Percentiles rank a stretch among this genome's conserved stretches.
phyloP scores from a whole-genome alignment of 1,140 invertebrate species.

The Drosophila kepulauana region DNA sequence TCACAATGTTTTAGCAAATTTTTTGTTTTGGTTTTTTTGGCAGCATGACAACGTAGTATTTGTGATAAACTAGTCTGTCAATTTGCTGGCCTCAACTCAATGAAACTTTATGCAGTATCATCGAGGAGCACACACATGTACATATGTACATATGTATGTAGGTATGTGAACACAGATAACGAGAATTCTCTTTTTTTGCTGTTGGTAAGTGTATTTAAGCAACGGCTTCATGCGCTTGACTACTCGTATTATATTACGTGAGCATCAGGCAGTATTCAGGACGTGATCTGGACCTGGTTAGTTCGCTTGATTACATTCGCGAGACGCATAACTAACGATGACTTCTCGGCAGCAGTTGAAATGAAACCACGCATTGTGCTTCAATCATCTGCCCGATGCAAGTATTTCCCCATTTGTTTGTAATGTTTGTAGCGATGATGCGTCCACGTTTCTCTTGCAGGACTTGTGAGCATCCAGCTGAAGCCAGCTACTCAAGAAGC shows the following conservation, averaged over 20 bases:
- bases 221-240: too few relatives aligned
- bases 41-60: too few relatives aligned
- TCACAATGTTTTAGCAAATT: too few relatives aligned
- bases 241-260: background rate
- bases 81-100: too few relatives aligned
- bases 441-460: conserved; percentile 29
- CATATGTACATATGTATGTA: too few relatives aligned
- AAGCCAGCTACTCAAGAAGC: conserved; percentile 15
- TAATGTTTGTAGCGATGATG: conserved; percentile 16
- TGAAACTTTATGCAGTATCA: too few relatives aligned
- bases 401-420: conserved; percentile 36
- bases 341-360: conserved; percentile 1
- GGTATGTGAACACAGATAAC: too few relatives aligned
- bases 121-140: too few relatives aligned
- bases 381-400: conserved; percentile 43
- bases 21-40: too few relatives aligned
- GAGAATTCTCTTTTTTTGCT: too few relatives aligned
- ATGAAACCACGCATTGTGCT: conserved; percentile 39
- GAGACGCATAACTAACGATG: conserved; percentile 7
- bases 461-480: conserved; percentile 10
- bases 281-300: background rate
- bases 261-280: background rate
- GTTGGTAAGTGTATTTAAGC: too few relatives aligned
- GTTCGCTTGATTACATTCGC: conserved; percentile 26
- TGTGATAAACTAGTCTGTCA: too few relatives aligned